A percentile compares a stretch with the other conserved stretches of the same genome.
phyloP scores from a whole-genome alignment of 2,888 invertebrate genomes.

The Horisme vitalbata region DNA sequence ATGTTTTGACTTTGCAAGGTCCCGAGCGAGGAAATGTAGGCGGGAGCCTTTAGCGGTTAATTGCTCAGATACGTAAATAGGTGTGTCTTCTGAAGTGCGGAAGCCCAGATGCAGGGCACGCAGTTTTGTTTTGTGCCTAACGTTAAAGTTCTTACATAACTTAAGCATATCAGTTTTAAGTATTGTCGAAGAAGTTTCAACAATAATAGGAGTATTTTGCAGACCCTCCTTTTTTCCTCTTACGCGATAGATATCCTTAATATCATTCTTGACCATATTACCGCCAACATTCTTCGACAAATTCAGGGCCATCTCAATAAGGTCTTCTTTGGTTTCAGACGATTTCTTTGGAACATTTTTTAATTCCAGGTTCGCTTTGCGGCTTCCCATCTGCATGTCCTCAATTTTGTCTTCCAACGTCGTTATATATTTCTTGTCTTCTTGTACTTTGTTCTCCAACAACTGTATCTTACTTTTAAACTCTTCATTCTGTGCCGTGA shows the following conservation, averaged over 20 bases:
- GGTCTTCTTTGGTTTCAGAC: too few species aligned
- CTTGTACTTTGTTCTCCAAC: not conserved
- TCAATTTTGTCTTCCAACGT: not conserved
- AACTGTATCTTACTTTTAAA: not conserved
- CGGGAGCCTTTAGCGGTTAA: slow-evolving; percentile 11
- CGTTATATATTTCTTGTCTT: not conserved
- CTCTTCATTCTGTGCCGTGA: slow-evolving; percentile 1
- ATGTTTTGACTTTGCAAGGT: not conserved
- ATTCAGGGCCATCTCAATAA: too few species aligned
- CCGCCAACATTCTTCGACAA: too few species aligned
- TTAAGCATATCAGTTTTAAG: slow-evolving; percentile 12
- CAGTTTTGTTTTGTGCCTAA: slow-evolving; percentile 11
- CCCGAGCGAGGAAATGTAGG: too few species aligned
- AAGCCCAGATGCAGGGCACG: slow-evolving; percentile 12
- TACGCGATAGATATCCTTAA: too few species aligned
- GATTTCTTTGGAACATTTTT: too few species aligned
- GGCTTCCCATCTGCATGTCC: not conserved
- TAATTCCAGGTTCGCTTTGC: too few species aligned
- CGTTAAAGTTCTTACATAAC: slow-evolving; percentile 12
- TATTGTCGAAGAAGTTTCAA: slow-evolving; percentile 11
- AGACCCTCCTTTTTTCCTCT: not conserved
- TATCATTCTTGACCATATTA: too few species aligned
- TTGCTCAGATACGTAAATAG: slow-evolving; percentile 1
- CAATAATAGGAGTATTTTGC: not conserved
- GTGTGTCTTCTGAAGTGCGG: slow-evolving; percentile 5